Percentiles rank a stretch among this genome's conserved stretches.
These are phyloP conservation scores for Myioborus melanocephalus DNA, from an alignment of 2,797 vertebrate genomes.

Conservation along the genomic window DNA sequence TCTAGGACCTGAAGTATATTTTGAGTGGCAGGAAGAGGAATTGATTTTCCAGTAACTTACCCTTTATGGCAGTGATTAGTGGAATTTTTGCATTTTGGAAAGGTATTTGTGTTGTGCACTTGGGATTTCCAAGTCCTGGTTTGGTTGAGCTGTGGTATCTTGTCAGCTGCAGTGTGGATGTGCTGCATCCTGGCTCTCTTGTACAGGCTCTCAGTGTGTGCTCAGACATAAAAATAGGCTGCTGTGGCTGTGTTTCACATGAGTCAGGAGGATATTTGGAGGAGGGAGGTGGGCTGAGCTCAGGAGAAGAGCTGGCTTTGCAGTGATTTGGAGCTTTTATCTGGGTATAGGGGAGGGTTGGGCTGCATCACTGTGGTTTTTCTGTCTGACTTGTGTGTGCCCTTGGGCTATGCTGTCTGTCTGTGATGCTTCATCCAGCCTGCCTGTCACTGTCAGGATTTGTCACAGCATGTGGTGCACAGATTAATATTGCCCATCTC, in stretches of 20 bases:
- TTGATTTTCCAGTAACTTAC: background rate
- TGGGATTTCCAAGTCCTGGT: background rate
- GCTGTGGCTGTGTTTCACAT: background rate
- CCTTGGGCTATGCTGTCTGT: background rate
- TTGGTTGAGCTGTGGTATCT: background rate
- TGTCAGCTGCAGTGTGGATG: background rate
- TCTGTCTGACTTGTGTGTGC: background rate
- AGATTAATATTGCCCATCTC: background rate
- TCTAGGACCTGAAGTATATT: background rate
- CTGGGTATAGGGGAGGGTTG: background rate
- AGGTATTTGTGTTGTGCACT: background rate
- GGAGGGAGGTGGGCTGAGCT: constrained; percentile 44
- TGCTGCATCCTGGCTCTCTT: background rate
- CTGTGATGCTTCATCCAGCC: background rate
- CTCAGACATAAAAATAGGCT: constrained; percentile 32
- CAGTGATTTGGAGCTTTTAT: background rate
- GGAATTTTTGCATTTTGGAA: background rate
- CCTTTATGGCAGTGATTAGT: background rate
- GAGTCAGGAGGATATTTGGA: constrained; percentile 52
- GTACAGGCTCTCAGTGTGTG: background rate
- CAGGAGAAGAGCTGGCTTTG: background rate
- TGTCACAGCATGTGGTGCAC: background rate
- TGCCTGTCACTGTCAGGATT: background rate
- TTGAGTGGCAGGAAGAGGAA: background rate
- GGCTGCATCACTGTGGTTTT: background rate